Evolutionary conservation across 2,797 vertebrate genomes (phyloP), one percentile per base, ranked within the genome.

Genomic region (Spinus pinus): DNA sequence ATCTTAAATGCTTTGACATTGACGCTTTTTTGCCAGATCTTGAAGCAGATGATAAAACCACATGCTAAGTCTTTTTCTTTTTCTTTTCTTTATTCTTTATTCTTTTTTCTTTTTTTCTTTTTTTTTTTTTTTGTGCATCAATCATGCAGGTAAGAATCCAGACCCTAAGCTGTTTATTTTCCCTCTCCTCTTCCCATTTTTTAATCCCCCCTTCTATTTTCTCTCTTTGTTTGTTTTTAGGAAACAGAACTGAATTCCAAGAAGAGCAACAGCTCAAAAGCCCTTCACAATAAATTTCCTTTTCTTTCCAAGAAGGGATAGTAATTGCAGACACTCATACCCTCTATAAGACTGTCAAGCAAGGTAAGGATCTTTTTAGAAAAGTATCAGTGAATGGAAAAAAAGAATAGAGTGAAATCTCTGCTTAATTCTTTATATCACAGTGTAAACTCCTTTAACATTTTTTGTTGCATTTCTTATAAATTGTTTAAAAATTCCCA

Each of bases 11-110:
- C 33, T 92, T n/a, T 75, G 77, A 90, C 46, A 74, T 24, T 74
- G 73, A 78, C 11, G 81, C n/a, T 75, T 74, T 28, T 64, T 95
- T 93, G 28, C 30, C 56, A 94, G 30, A 88, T 90, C 72, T 75
- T 61, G 33, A 51, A 64, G 41, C 31, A 87, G 47, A 39, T 83
- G 65, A 82, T 58, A 70, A 80, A 94, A 73, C 33, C 50, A 57
- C 47, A 66, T 47, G 15, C 12, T 33, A 13, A 25, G 17, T 9
- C 2, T 17, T 39, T 11, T 9, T 39, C 41, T 17, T 27, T 9
- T n/a, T 10, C 11, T 14, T 10, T 18, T 41, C 3, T 6, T 46
- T 2, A 30, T 6, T 12, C 12, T 10, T 18, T 15, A 37, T 3
- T 13, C 33, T 21, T 41, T 3, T 13, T 33, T 10, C n/a, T 4